Percentiles rank a stretch among this genome's conserved stretches.
These are phyloP conservation scores for Sebastes wilsoni DNA, from an alignment of 2,797 vertebrate genomes.

Conservation along the genomic window DNA sequence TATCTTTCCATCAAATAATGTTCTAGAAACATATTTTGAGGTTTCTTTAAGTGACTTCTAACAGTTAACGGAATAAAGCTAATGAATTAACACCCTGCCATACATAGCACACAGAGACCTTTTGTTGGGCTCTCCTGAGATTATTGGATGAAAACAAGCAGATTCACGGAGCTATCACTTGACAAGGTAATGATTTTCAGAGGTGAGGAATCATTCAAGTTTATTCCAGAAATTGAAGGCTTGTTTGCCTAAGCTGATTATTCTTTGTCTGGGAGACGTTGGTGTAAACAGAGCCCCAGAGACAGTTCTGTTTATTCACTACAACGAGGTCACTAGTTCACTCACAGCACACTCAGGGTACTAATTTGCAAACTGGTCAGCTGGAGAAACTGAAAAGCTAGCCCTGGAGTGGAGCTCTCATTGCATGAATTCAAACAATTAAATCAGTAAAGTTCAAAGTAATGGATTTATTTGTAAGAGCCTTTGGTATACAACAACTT, in stretches of 20 bases:
- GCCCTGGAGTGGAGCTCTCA: background rate
- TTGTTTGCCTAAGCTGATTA: constrained; percentile 50
- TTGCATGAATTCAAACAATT: background rate
- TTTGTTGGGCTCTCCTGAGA: background rate
- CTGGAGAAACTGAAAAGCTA: background rate
- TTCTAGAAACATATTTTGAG: background rate
- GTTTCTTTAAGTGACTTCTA: background rate
- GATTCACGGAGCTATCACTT: constrained; percentile 5
- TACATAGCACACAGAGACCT: background rate
- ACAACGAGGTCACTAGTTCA: constrained; percentile 7
- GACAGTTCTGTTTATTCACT: constrained; percentile 11
- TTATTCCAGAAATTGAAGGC: constrained; percentile 31
- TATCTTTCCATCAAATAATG: background rate
- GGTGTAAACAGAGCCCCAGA: constrained; percentile 17
- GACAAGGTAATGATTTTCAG: constrained; percentile 41
- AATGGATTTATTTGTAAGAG: background rate
- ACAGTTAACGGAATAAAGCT: background rate
- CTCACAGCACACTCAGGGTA: background rate
- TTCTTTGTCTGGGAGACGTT: constrained; percentile 22
- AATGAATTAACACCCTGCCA: background rate
- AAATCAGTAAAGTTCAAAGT: background rate
- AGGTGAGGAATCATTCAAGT: constrained; percentile 46
- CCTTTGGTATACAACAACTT: background rate
- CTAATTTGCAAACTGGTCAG: background rate
- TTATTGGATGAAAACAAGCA: constrained; percentile 27